phyloP scores from a whole-genome alignment of 2,113 vertebrate genomes.

The Dermatemys mawii region DNA sequence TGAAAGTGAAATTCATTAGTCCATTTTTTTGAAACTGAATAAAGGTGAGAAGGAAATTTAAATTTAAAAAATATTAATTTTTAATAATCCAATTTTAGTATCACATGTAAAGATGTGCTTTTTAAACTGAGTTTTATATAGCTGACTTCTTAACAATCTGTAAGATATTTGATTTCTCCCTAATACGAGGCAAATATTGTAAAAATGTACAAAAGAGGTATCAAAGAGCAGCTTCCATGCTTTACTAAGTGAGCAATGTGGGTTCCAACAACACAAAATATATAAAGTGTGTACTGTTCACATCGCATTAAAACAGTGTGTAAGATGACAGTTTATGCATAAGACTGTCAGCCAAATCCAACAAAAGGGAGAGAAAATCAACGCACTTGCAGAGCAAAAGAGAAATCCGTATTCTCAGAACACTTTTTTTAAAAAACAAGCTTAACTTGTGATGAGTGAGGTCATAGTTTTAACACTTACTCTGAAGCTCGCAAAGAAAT shows the following conservation, averaged over 20 bases:
- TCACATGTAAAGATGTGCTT: neutral
- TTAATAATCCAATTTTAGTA: neutral
- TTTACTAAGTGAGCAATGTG: neutral
- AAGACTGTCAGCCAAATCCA: neutral
- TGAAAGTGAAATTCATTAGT: neutral
- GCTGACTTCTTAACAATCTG: neutral
- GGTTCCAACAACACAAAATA: neutral
- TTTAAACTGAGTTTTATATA: neutral
- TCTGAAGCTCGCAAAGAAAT: neutral
- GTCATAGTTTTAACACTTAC: neutral
- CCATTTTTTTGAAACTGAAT: neutral
- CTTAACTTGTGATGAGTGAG: neutral
- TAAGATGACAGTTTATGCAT: neutral
- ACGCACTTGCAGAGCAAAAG: neutral
- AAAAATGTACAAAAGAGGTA: constrained; percentile 13
- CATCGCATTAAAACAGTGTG: neutral
- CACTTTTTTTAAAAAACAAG: neutral
- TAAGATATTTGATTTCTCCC: neutral
- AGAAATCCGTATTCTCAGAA: neutral
- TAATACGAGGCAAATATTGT: neutral
- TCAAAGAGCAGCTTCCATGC: neutral
- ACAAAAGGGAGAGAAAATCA: neutral
- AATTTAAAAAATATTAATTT: neutral
- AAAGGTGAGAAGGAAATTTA: neutral
- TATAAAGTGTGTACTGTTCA: neutral